Conservation (phyloP, 1,140 invertebrate species). For the Globodera ellingtonae region DNA sequence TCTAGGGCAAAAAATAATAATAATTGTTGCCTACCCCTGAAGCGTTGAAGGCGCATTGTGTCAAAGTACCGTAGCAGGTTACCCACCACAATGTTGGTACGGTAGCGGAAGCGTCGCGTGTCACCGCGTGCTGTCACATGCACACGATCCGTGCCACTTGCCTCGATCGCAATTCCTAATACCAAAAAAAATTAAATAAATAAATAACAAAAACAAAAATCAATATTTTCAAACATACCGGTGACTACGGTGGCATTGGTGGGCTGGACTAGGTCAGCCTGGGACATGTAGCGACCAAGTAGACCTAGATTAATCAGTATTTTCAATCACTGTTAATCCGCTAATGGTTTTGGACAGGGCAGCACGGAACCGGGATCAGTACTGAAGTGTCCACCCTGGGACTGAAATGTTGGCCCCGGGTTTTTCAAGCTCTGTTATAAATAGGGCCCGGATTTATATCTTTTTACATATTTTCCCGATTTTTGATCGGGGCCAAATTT, state of each 20-base stretch:
- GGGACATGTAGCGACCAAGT: slow-evolving; percentile 61
- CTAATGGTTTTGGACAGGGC: too few species aligned
- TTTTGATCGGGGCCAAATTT: too few species aligned
- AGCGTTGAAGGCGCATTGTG: slow-evolving; percentile 61
- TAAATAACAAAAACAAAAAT: too few species aligned
- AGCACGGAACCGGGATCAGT: too few species aligned
- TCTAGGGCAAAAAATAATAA: too few species aligned
- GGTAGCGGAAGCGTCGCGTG: slow-evolving; percentile 61
- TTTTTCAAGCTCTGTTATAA: too few species aligned
- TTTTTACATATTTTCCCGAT: too few species aligned
- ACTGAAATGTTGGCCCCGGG: too few species aligned
- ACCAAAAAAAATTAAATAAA: background rate
- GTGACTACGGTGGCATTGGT: slow-evolving; percentile 64
- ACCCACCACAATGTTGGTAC: slow-evolving; percentile 62
- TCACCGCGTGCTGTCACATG: slow-evolving; percentile 59
- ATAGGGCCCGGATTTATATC: too few species aligned
- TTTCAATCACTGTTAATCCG: too few species aligned
- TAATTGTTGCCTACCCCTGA: slow-evolving; percentile 34
- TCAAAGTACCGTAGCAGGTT: slow-evolving; percentile 63
- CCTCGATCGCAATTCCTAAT: slow-evolving; percentile 58
- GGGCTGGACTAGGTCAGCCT: slow-evolving; percentile 61
- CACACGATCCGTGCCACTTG: slow-evolving; percentile 62
- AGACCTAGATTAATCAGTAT: slow-evolving; percentile 43
- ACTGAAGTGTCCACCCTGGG: too few species aligned
- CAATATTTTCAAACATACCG: slow-evolving; percentile 20